phyloP scores from a whole-genome alignment of 2,888 invertebrate genomes.

The Noctuana brunneofusca region DNA sequence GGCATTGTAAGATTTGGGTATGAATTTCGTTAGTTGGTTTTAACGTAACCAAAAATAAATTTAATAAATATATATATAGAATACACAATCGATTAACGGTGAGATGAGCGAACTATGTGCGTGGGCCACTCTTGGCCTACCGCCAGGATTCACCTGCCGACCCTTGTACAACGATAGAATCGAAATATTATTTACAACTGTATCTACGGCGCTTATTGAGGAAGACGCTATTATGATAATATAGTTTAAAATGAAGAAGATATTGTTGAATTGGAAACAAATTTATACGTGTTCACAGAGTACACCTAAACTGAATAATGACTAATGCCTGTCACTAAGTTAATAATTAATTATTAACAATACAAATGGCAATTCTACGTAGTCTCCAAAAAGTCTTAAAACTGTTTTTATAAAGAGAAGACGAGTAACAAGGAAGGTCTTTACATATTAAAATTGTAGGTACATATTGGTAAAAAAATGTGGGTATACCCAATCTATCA shows the following conservation, averaged over 20 bases:
- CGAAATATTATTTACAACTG: conserved; percentile 72
- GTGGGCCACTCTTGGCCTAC: conserved; percentile 66
- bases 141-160: conserved; percentile 78
- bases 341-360: background rate
- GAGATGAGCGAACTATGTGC: conserved; percentile 57
- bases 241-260: background rate
- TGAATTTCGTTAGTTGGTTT: conserved; percentile 61
- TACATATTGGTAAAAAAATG: background rate
- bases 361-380: background rate
- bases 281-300: background rate
- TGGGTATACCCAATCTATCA: conserved; percentile 31
- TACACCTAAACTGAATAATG: no score
- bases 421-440: background rate
- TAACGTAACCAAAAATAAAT: conserved; percentile 44
- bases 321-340: no score
- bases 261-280: conserved; percentile 8
- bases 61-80: conserved; percentile 44
- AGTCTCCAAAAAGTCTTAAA: background rate
- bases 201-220: conserved; percentile 33
- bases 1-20: conserved; percentile 71
- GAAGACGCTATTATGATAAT: conserved; percentile 13
- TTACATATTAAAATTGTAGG: background rate
- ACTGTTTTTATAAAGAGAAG: no score
- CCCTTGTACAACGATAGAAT: conserved; percentile 75
- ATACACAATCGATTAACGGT: conserved; percentile 42